Base-by-base conservation (phyloP, 2,888 invertebrate genomes). In the Abrostola triplasia region DNA sequence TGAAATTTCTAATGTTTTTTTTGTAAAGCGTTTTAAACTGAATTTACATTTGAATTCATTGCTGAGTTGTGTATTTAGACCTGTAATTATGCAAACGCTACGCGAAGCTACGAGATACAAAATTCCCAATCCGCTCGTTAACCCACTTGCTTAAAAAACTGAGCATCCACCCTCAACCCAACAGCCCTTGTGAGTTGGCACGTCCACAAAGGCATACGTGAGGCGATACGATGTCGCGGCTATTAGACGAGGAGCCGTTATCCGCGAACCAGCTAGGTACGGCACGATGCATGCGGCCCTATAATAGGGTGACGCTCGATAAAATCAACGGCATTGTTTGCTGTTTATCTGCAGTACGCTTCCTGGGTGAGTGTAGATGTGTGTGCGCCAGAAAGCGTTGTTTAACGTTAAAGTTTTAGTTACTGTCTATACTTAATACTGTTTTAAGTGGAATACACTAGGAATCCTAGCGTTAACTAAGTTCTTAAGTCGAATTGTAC, bases 181-280 rank as follows among this genome's bases (percentile, higher is more conserved):
- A 47, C 44, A 36, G 48, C 56, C 48, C 56, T 56, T 13, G 36
- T 48, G 35, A 56, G 38, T 56, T 56, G 56, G 56, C 56, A 56
- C 38, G 38, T 50, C 47, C 56, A 42, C 36, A 55, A 51, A 51
- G 44, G 51, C 47, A 47, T 35, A 62, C 52, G 56, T 56, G 62
- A 57, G 56, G 44, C 44, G 44, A 24, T 47, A 24, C 24, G 13
- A 47, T 47, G 44, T 47, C 44, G 24, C 24, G 44, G 44, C 44
- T 47, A 47, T 47, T 47, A 47, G 60, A 60, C 50, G 50, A 48
- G 56, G 24, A 11, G 67, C 58, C 42, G 67, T 65, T 78, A 66
- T 64, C 73, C 71, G 69, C 13, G 42, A 36, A 42, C 54, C 37
- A 54, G 59, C 48, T 71, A 65, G 65, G 59, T 41, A 61, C 13